Base-by-base conservation (phyloP, 1,140 invertebrate genomes). In the Drosophila parvula region DNA sequence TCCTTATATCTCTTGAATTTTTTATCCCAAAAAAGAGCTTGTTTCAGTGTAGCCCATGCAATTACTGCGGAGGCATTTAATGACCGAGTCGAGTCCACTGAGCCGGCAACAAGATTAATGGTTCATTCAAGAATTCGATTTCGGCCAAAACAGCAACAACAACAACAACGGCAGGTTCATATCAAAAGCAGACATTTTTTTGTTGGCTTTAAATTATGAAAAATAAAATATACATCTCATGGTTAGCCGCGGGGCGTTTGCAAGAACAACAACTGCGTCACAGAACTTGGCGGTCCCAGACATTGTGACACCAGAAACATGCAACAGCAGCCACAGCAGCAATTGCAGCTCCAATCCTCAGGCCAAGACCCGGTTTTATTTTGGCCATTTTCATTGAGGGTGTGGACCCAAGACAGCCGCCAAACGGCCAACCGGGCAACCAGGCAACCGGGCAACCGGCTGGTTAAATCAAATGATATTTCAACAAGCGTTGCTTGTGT, bases 61-160 rank as follows among this genome's bases (percentile, higher is more conserved):
- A 89, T 89, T 89, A 89, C 78, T 70, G 85, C 70, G 65, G 44
- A 78, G 36, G 67, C 78, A 89, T 89, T 89, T 88, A 88, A 88
- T 88, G 83, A 89, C 64, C 79, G 50, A 58, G 75, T 70, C 79
- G 50, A 58, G 75, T 70, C 62, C 53, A 51, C 36, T 63, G 51
- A 84, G 84, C 84, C 83, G 80, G 84, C 79, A 81, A 79, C 78
- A 89, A 89, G 84, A 89, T 89, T 89, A 89, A 89, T 89, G 84
- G 80, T 81, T 84, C 84, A 89, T 89, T 89, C 84, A 89, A 89
- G 80, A 89, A 89, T 89, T 89, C 74, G 84, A 89, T 84, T 89
- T 89, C 69, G 78, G 56, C 50, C 56, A 64, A 57, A 58, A 55
- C 59, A 70, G 53, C 44, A 81, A 68, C 43, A 67, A 27, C 53